These are phyloP conservation scores for Pantherophis guttatus DNA, from an alignment of 2,113 vertebrate genomes.

Conservation along the genomic window DNA sequence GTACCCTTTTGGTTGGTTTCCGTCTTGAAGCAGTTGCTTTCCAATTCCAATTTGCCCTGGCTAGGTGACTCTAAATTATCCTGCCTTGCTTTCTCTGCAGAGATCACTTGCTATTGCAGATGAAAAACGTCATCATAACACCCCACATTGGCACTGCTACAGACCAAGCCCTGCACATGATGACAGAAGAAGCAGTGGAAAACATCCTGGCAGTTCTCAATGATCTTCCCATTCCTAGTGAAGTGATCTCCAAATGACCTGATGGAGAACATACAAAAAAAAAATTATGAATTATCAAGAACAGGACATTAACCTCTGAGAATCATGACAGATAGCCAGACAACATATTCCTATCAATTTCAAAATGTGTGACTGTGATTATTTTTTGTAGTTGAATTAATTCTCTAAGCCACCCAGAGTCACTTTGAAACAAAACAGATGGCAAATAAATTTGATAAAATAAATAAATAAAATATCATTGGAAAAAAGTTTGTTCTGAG, in stretches of 20 bases:
- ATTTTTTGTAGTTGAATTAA: not conserved
- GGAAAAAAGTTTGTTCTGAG: not conserved
- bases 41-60: not conserved
- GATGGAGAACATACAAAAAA: not conserved
- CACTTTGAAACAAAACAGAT: not conserved
- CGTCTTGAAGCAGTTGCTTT: not conserved
- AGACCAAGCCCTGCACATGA: constrained; percentile 32
- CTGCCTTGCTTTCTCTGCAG: constrained; percentile 55
- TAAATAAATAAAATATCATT: not conserved
- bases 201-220: constrained; percentile 63
- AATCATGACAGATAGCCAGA: not conserved
- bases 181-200: constrained; percentile 61
- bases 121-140: constrained; percentile 65
- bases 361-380: not conserved
- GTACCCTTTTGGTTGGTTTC: not conserved
- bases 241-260: constrained; percentile 57
- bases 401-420: not conserved
- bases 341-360: not conserved
- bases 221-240: constrained; percentile 59
- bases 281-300: not conserved
- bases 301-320: not conserved
- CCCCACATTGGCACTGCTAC: constrained; percentile 70
- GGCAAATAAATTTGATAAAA: not conserved
- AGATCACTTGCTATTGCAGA: constrained; percentile 63
- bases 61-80: not conserved